Percentiles rank a stretch among this genome's conserved stretches.
phyloP scores from a whole-genome alignment of 2,888 invertebrate species.

The Sminthurinus aureus region DNA sequence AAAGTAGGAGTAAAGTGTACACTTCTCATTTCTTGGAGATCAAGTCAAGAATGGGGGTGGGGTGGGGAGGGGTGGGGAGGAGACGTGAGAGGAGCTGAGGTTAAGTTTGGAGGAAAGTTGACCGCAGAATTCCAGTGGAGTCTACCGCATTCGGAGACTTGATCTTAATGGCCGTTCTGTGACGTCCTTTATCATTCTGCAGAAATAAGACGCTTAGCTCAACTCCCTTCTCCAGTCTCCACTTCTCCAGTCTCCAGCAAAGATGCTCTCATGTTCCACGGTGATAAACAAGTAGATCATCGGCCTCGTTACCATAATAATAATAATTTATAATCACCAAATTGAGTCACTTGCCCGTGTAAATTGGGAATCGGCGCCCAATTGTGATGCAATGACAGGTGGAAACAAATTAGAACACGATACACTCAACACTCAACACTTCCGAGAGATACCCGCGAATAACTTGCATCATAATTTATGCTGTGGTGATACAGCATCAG shows the following conservation, averaged over 20 bases:
- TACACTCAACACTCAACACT: background rate
- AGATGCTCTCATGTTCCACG: no score
- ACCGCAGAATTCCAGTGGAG: no score
- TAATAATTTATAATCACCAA: background rate
- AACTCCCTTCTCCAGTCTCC: background rate
- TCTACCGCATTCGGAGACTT: no score
- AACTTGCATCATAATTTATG: no score
- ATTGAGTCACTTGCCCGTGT: background rate
- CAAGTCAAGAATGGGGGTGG: background rate
- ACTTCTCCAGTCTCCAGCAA: background rate
- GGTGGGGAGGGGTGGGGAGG: background rate
- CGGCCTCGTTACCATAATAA: background rate
- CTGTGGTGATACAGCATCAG: no score
- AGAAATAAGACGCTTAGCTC: background rate
- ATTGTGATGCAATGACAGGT: background rate
- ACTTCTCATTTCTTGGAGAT: no score
- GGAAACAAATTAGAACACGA: slow-evolving; percentile 8
- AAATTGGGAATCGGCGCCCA: no score
- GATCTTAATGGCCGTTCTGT: slow-evolving; percentile 25
- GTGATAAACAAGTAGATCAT: background rate
- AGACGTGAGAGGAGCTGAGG: background rate
- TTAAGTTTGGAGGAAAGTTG: background rate
- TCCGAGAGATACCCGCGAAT: no score
- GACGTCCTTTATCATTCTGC: background rate
- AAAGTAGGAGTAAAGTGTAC: no score